These are phyloP conservation scores for Tragulus kanchil DNA, from an alignment of 2,113 vertebrate genomes.

Conservation along the genomic window DNA sequence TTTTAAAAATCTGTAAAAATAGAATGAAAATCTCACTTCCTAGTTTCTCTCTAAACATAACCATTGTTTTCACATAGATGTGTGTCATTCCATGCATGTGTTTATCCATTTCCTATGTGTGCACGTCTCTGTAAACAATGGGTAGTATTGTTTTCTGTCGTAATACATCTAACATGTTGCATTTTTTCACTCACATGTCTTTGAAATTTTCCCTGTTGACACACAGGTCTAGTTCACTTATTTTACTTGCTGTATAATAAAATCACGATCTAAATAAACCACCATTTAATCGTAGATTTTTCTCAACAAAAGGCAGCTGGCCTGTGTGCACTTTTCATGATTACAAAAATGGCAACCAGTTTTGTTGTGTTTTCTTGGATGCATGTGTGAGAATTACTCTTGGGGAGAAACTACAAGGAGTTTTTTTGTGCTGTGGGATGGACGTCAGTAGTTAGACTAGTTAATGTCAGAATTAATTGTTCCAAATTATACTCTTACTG, in stretches of 20 bases:
- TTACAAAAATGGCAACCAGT: neutral
- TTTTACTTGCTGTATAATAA: neutral
- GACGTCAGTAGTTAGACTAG: neutral
- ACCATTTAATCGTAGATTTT: neutral
- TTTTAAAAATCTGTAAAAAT: neutral
- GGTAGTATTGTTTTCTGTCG: neutral
- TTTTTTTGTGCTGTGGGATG: neutral
- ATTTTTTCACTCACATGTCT: neutral
- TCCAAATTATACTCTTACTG: slow-evolving; percentile 41
- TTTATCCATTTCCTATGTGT: neutral
- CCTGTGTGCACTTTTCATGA: neutral
- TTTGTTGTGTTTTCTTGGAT: neutral
- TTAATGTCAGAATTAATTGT: slow-evolving; percentile 59
- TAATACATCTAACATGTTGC: neutral
- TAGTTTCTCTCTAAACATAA: neutral
- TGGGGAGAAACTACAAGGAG: neutral
- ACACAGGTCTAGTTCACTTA: neutral
- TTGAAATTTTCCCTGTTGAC: neutral
- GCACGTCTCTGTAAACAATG: neutral
- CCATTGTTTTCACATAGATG: neutral
- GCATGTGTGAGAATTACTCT: neutral
- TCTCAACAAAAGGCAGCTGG: neutral
- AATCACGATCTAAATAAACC: neutral
- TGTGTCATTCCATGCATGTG: neutral
- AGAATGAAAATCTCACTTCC: neutral